Evolutionary conservation across 2,888 invertebrate genomes (phyloP).

Genomic region (Bedellia somnulentella): DNA sequence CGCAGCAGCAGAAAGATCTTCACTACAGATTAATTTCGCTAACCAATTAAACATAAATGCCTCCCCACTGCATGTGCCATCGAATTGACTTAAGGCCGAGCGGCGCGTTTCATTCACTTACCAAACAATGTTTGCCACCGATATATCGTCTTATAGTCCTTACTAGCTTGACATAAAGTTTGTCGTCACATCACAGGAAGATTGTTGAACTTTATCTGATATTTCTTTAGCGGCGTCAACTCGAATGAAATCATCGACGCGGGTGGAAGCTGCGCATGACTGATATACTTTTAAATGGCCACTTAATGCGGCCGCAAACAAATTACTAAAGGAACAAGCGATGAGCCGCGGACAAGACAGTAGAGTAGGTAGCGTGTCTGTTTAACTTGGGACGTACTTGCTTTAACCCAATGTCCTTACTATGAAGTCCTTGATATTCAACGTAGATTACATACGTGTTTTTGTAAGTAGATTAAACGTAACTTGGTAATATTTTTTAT

Average conservation of each 20-base stretch:
- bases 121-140: neutral
- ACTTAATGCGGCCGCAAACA: conserved; percentile 34
- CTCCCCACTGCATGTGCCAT: conserved; percentile 30
- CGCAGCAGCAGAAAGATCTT: conserved; percentile 4
- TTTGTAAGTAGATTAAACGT: no score
- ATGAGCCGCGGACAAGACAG: conserved; percentile 12
- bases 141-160: neutral
- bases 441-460: no score
- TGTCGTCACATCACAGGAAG: no score
- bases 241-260: conserved; percentile 33
- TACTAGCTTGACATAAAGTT: no score
- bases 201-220: conserved; percentile 22
- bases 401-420: no score
- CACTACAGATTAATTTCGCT: conserved; percentile 9
- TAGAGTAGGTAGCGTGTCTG: no score
- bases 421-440: no score
- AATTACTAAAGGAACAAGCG: conserved; percentile 29
- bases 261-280: conserved; percentile 20
- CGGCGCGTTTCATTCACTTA: conserved; percentile 18
- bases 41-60: conserved; percentile 34
- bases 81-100: conserved; percentile 27
- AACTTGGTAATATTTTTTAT: no score
- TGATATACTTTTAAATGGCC: conserved; percentile 40
- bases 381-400: no score
- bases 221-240: conserved; percentile 43